These are phyloP conservation scores for Dromiciops gliroides DNA, from an alignment of 2,113 vertebrate genomes.

Conservation along the genomic window DNA sequence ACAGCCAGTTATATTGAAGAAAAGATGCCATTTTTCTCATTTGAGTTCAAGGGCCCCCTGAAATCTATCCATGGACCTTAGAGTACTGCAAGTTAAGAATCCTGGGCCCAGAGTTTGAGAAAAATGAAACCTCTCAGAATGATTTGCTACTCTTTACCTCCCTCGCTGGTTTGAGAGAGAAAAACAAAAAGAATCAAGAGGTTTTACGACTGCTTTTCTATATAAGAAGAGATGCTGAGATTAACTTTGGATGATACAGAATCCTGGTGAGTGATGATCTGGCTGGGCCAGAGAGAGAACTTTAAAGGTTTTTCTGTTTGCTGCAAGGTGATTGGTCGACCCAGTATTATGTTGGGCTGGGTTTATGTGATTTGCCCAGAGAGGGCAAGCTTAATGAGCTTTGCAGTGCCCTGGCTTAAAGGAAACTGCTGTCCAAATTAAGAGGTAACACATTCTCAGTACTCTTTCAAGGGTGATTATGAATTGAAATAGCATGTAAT, in stretches of 20 bases:
- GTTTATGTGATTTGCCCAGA: not conserved
- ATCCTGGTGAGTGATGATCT: not conserved
- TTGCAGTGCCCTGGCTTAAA: not conserved
- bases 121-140: not conserved
- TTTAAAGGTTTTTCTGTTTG: not conserved
- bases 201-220: not conserved
- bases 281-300: not conserved
- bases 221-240: not conserved
- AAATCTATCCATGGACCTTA: not conserved
- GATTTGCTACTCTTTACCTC: not conserved
- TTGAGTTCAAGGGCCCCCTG: not conserved
- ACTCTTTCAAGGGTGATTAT: not conserved
- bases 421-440: not conserved
- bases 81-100: not conserved
- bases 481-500: not conserved
- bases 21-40: not conserved
- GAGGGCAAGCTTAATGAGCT: not conserved
- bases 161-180: not conserved
- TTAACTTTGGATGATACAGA: not conserved
- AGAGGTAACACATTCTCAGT: not conserved
- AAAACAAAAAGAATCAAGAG: not conserved
- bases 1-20: not conserved
- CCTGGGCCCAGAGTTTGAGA: not conserved
- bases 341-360: not conserved
- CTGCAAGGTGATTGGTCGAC: not conserved